Base-by-base conservation (phyloP, 2,113 vertebrate genomes). In the Girardinichthys multiradiatus region DNA sequence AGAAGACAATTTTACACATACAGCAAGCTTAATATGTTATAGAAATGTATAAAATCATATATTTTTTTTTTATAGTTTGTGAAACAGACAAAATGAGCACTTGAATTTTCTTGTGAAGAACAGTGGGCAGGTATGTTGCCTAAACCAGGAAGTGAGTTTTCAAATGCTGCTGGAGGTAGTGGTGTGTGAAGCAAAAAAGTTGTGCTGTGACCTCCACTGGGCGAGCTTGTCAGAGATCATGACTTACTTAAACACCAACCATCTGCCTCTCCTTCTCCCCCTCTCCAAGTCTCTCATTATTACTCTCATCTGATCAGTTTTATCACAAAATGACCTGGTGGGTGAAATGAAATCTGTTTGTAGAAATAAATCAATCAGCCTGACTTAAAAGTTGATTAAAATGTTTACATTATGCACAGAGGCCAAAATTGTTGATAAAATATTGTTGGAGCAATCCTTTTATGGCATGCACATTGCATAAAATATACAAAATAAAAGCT, bases 201-300 rank as follows among this genome's bases (percentile, higher is more conserved):
- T 82, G 68, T 10, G 29, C 21, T 15, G 37, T 64, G 79, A 79
- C 78, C 80, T 78, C 2, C 0, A 0, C 60, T 26, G 54, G 37
- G 61, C 85, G 77, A 87, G 77, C 84, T 45, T 79, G 51, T 75
- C 79, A 79, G 67, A 81, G 87, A 88, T 91, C 84, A 83, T 82
- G 77, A 68, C 57, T 79, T 63, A 78, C 75, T 87, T 88, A 84
- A 83, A 86, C 76, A 54, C 79, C 68, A 76, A 70, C 87, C 89
- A 89, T 90, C 87, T 91, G 84, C 48, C 72, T 67, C 37, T 19
- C 28, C 24, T 29, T 27, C 0, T 4, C 17, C 1, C n/a, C 14
- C 14, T 28, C 17, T 42, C 26, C 11, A 42, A 27, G 14, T 57
- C 33, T 24, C 17, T 45, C 14, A 42, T 57, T 45, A n/a, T 19